Percentiles rank a stretch among this genome's conserved stretches.
phyloP scores from a whole-genome alignment of 2,113 vertebrate species.

The Orthonyx spaldingii region DNA sequence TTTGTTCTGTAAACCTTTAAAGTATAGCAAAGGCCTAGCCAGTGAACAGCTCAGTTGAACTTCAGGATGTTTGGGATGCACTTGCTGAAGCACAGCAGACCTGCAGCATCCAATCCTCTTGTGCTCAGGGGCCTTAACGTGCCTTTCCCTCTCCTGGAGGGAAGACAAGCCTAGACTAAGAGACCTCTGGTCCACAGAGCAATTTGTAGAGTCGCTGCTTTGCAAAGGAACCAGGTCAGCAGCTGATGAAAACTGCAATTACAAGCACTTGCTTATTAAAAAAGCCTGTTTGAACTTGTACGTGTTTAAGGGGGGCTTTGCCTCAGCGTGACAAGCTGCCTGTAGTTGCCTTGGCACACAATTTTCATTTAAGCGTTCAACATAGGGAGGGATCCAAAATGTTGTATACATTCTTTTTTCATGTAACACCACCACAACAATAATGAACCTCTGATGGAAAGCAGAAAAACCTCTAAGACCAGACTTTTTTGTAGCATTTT shows the following conservation, averaged over 20 bases:
- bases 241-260: neutral
- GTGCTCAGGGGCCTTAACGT: accelerated
- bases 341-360: neutral
- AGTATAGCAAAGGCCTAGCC: neutral
- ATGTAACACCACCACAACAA: neutral
- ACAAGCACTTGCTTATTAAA: neutral
- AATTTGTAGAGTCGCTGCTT: neutral
- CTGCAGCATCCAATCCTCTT: neutral
- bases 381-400: neutral
- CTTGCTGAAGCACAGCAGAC: neutral
- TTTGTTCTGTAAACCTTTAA: neutral
- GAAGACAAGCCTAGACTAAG: neutral
- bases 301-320: neutral
- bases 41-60: neutral
- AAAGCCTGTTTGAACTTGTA: neutral
- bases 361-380: neutral
- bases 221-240: neutral
- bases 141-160: neutral
- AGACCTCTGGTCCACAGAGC: neutral
- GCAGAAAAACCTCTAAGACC: neutral
- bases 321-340: neutral
- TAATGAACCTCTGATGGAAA: neutral
- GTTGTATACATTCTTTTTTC: neutral
- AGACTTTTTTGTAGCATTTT: neutral
- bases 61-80: neutral